Conservation (phyloP, 2,113 vertebrate species). For the Dromas ardeola region DNA sequence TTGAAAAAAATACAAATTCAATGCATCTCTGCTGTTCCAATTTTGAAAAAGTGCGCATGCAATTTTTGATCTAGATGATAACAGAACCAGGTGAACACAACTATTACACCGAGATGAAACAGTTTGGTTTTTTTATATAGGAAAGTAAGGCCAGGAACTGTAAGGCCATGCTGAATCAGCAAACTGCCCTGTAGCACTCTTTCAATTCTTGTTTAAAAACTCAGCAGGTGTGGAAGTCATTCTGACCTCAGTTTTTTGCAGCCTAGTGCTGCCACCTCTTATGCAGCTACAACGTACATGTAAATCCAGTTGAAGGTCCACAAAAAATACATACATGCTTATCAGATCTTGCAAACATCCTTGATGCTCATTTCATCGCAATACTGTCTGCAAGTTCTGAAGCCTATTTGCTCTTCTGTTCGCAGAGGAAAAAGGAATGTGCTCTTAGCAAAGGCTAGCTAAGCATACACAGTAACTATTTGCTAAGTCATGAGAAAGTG, state of each 20-base stretch:
- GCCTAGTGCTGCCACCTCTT: background rate
- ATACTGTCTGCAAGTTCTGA: background rate
- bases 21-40: background rate
- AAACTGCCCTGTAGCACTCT: background rate
- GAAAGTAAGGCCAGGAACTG: background rate
- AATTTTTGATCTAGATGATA: background rate
- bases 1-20: background rate
- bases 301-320: background rate
- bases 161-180: conserved; percentile 22
- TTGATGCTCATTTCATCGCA: background rate
- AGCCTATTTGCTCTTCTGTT: background rate
- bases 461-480: background rate
- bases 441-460: background rate
- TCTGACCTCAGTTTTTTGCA: conserved; percentile 1
- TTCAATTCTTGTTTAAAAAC: conserved; percentile 18
- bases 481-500: background rate
- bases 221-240: conserved; percentile 23
- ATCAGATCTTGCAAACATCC: background rate
- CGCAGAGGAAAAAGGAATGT: background rate
- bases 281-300: background rate
- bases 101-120: background rate
- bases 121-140: background rate
- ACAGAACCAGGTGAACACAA: background rate
- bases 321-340: background rate
- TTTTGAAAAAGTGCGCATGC: background rate